Percentiles rank a stretch among this genome's conserved stretches.
phyloP scores from a whole-genome alignment of 2,113 vertebrate genomes.

The Lycocorax pyrrhopterus region DNA sequence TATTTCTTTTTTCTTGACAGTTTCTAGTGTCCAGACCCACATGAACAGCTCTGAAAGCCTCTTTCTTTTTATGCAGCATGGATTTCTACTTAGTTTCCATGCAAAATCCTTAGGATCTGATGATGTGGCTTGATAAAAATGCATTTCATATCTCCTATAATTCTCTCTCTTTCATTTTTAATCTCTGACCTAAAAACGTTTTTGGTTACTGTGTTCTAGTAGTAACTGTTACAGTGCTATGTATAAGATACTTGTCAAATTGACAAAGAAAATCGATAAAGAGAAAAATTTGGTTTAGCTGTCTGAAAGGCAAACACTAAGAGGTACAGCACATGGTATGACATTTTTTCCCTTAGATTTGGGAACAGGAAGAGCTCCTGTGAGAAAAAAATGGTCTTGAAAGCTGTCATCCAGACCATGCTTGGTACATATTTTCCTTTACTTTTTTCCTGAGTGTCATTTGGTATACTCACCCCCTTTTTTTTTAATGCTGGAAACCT shows the following conservation, averaged over 20 bases:
- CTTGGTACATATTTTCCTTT: not conserved
- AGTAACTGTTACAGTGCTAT: not conserved
- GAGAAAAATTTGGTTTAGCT: not conserved
- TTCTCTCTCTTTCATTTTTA: not conserved
- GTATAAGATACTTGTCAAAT: not conserved
- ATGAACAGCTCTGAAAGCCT: not conserved
- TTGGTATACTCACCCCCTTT: not conserved
- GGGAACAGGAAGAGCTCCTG: not conserved
- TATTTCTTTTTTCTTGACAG: not conserved
- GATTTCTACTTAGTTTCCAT: not conserved
- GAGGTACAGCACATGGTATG: not conserved
- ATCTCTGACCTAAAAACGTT: not conserved
- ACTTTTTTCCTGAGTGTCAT: not conserved
- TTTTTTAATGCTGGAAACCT: not conserved
- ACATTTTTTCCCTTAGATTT: not conserved
- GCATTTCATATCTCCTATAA: not conserved
- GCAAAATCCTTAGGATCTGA: not conserved
- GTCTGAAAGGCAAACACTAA: not conserved
- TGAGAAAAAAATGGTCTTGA: not conserved
- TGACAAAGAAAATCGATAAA: not conserved
- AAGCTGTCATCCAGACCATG: not conserved
- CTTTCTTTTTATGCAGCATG: not conserved
- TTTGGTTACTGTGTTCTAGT: not conserved
- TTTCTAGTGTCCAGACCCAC: not conserved
- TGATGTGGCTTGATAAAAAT: not conserved